Conservation (phyloP, 64 coral and sea anemone species). For the Pocillopora verrucosa region DNA sequence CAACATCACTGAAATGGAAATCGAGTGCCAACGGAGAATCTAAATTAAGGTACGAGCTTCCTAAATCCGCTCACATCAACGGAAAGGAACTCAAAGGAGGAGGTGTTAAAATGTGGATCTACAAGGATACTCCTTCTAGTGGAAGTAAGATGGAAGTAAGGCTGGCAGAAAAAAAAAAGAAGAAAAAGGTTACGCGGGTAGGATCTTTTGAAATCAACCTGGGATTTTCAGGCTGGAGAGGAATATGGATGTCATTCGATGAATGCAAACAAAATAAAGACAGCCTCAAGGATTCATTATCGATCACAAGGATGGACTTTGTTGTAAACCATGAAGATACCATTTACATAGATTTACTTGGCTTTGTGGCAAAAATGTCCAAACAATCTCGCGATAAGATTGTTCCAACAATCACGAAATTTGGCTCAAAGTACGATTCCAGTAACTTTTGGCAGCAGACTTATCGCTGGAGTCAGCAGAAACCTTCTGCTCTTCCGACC, state of each 20-base stretch:
- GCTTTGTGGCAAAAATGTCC: not conserved
- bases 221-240: constrained; percentile 44
- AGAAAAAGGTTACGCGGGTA: not conserved
- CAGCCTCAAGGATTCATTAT: not conserved
- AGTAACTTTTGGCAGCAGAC: constrained; percentile 28
- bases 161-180: not conserved
- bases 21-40: not conserved
- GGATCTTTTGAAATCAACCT: not conserved
- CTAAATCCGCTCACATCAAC: not conserved
- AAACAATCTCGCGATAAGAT: constrained; percentile 48
- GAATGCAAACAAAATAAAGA: not conserved
- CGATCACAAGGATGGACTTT: not conserved
- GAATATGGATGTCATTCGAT: constrained; percentile 28
- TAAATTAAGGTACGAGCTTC: not conserved
- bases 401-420: constrained; percentile 8
- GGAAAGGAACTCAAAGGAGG: not conserved
- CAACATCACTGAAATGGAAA: not conserved
- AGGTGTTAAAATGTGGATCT: constrained; percentile 47
- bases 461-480: constrained; percentile 5
- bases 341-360: constrained; percentile 31
- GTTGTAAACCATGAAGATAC: constrained; percentile 1
- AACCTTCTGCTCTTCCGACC: not conserved
- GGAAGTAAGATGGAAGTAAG: constrained; percentile 13
- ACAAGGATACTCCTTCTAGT: not conserved
- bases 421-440: constrained; percentile 25